Conservation (phyloP, 2,113 vertebrate genomes). For the Acanthisitta chloris region DNA sequence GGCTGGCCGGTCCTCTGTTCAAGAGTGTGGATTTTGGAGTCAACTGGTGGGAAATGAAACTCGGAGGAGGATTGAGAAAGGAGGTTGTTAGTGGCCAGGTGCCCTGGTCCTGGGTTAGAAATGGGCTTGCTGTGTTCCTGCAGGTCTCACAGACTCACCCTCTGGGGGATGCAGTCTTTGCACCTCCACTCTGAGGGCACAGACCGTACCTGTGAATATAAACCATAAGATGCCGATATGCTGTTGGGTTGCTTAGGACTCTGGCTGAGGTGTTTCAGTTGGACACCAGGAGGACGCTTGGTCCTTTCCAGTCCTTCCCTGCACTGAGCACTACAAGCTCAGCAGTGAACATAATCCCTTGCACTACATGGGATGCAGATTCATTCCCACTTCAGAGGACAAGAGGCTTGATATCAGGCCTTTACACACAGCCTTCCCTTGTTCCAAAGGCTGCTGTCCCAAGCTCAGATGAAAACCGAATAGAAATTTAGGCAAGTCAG, state of each 20-base stretch:
- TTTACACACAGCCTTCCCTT: neutral
- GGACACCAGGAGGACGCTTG: neutral
- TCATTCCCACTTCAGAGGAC: neutral
- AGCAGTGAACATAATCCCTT: neutral
- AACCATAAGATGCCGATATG: neutral
- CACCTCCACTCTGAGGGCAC: neutral
- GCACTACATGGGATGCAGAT: accelerated
- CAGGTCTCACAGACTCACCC: neutral
- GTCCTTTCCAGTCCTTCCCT: neutral
- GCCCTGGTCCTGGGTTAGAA: neutral
- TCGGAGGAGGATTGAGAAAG: neutral
- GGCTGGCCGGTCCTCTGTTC: neutral
- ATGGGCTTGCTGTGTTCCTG: neutral
- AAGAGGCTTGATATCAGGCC: neutral
- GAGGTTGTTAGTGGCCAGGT: neutral
- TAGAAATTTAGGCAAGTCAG: neutral
- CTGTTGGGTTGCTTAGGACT: neutral
- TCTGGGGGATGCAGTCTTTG: neutral
- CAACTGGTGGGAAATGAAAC: neutral
- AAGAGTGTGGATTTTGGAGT: neutral
- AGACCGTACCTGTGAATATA: neutral
- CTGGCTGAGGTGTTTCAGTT: neutral
- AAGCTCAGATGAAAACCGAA: neutral
- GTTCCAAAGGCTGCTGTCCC: neutral
- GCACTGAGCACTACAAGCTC: neutral